These are phyloP conservation scores for Australoheros scitulus DNA, from an alignment of 2,113 vertebrate genomes.

Conservation along the genomic window DNA sequence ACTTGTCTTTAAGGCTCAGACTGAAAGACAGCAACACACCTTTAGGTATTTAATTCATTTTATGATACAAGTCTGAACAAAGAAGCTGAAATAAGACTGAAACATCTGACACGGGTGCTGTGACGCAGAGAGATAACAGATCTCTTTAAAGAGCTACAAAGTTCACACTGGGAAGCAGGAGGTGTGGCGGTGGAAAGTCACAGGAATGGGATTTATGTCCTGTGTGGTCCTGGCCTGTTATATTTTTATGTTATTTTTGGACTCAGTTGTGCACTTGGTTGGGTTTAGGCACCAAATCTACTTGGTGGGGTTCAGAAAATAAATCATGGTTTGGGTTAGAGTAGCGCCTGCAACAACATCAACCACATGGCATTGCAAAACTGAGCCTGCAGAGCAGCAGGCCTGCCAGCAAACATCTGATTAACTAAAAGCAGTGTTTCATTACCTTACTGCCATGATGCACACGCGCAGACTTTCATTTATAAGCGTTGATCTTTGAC, in stretches of 20 bases:
- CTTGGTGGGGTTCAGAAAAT: neutral
- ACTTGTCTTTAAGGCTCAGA: neutral
- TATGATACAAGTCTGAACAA: neutral
- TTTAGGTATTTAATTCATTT: neutral
- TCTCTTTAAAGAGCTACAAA: neutral
- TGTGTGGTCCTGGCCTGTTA: neutral
- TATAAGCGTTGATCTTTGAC: neutral
- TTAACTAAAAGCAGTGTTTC: neutral
- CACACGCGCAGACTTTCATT: neutral
- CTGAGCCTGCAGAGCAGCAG: neutral
- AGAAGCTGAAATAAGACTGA: neutral
- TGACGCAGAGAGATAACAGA: neutral
- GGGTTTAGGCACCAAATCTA: neutral
- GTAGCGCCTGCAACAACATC: neutral
- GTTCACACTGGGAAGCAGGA: neutral
- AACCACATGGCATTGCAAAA: neutral
- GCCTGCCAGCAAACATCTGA: neutral
- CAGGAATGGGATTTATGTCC: neutral
- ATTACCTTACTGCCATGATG: neutral
- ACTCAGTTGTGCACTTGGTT: neutral
- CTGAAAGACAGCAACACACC: neutral
- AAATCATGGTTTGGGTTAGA: neutral
- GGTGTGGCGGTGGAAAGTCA: neutral
- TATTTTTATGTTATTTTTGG: constrained; percentile 9
- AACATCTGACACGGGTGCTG: too few species aligned